These are phyloP conservation scores for Glossophaga mutica DNA, from an alignment of 2,797 vertebrate species.

Conservation along the genomic window DNA sequence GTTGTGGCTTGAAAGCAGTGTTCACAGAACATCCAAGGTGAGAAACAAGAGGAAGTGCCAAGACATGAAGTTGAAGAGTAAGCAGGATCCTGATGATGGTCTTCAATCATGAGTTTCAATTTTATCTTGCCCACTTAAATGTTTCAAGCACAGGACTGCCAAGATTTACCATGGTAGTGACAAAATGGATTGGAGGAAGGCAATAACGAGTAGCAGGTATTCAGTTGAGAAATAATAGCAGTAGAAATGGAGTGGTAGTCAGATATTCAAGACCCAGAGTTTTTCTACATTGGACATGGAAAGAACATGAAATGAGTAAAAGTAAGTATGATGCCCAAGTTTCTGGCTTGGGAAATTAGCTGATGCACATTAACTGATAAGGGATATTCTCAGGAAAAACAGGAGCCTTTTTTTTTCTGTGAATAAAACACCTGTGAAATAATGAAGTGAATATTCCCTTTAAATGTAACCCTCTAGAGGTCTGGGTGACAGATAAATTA, in stretches of 20 bases:
- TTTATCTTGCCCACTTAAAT: neutral
- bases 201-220: neutral
- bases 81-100: neutral
- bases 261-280: neutral
- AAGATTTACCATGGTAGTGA: neutral
- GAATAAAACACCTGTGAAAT: neutral
- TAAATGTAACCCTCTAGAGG: neutral
- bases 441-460: neutral
- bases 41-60: neutral
- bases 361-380: neutral
- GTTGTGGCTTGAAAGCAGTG: neutral
- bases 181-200: neutral
- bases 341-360: neutral
- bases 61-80: neutral
- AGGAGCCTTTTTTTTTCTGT: neutral
- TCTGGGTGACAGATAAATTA: neutral
- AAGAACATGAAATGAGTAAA: neutral
- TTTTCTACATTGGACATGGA: neutral
- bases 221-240: neutral
- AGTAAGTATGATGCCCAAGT: neutral
- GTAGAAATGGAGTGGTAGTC: neutral
- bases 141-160: neutral
- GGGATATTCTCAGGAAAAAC: neutral
- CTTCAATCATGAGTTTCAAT: neutral
- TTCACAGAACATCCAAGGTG: neutral